Percentiles rank a stretch among this genome's conserved stretches.
Conservation (phyloP, 2,888 invertebrate genomes). For the Polyommatus icarus region DNA sequence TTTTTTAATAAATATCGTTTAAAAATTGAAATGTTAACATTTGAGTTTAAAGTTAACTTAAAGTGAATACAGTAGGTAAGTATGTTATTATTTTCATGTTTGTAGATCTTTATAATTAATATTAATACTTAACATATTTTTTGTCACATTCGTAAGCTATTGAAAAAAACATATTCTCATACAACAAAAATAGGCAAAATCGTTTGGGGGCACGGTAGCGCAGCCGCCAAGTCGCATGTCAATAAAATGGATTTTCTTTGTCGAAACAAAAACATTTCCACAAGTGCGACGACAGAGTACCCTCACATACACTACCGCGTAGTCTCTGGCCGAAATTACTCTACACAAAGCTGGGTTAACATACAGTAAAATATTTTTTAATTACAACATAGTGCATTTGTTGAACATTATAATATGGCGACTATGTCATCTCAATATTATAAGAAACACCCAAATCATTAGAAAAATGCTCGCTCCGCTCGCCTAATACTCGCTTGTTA, state of each 20-base stretch:
- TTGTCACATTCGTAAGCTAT: too few species aligned
- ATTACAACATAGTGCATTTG: too few species aligned
- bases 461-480: not conserved
- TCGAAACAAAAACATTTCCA: not conserved
- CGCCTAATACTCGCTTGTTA: not conserved
- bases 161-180: too few species aligned
- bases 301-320: not conserved
- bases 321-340: not conserved
- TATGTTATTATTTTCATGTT: too few species aligned
- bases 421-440: conserved; percentile 37
- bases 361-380: not conserved
- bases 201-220: not conserved
- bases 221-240: not conserved
- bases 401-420: conserved; percentile 42
- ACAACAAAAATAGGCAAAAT: not conserved
- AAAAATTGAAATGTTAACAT: too few species aligned
- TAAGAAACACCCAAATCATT: not conserved
- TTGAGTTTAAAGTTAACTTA: too few species aligned
- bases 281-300: not conserved
- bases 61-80: too few species aligned
- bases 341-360: not conserved
- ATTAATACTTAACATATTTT: too few species aligned
- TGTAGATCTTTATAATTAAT: too few species aligned
- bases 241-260: too few species aligned
- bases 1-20: too few species aligned